Base-by-base conservation (phyloP, 2,113 vertebrate species). In the Macquaria australasica region DNA sequence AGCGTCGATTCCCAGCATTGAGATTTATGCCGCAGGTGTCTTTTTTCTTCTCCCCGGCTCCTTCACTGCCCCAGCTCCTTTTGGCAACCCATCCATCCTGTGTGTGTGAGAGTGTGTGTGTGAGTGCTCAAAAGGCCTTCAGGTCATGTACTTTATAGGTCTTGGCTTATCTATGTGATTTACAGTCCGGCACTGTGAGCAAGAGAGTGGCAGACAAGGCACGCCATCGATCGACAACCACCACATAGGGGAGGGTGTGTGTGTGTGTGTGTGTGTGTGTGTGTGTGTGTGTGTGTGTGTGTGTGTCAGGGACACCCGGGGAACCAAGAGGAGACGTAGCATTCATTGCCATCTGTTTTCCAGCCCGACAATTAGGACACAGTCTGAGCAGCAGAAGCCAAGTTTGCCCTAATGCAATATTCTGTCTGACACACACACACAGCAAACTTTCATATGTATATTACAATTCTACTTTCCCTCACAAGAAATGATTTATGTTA, bases 141-240 rank as follows among this genome's bases (percentile, higher is more conserved):
- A 73, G 83, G 88, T 89, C 69, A 41, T 85, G 87, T 87, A 56
- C 83, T 88, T 92, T 90, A 86, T 87, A 86, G 91, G 84, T 88
- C 87, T 84, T 64, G 75, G 87, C 81, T 92, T 93, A 91, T 94
- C 91, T 89, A 41, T 87, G 84, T 88, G 92, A 91, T 90, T 92
- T 91, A 89, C 87, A 80, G 83, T 84, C 69, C 28, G 11, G 70
- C 84, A 84, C 85, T 73, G 85, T 84, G 89, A 89, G 76, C 79
- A 71, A 82, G 85, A 88, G 90, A 92, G 88, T 89, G 89, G 89
- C 91, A 89, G 92, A 93, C 86, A 66, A 89, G 89, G 87, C 88
- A 82, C 28, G 51, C 68, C 73, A 92, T 93, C 90, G 88, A 93
- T 94, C 76, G 64, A 74, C 81, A 86, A 80, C 74, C 80, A 69